phyloP scores from a whole-genome alignment of 2,113 vertebrate genomes.

The Calidris pugnax region DNA sequence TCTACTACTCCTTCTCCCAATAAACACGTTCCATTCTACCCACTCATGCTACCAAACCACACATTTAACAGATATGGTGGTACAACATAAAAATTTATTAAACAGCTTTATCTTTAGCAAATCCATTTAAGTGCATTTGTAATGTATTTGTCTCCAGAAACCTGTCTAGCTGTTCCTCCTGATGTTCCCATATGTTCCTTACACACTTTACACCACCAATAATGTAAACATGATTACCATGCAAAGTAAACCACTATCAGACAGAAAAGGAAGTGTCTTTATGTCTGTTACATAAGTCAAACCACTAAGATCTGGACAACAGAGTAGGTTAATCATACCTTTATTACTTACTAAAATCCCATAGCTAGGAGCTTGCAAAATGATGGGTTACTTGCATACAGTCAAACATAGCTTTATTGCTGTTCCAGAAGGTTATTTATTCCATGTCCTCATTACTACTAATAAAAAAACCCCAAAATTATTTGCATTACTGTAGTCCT shows the following conservation, averaged over 20 bases:
- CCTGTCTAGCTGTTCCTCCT: neutral
- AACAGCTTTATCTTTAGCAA: neutral
- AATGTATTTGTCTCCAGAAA: neutral
- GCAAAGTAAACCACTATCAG: neutral
- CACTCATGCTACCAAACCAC: neutral
- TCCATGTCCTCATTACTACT: neutral
- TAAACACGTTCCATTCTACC: neutral
- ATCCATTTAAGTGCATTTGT: neutral
- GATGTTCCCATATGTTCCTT: neutral
- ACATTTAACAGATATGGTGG: neutral
- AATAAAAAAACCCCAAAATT: neutral
- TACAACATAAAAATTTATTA: neutral
- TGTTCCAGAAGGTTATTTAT: neutral
- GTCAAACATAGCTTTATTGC: neutral
- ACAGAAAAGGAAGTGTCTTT: neutral
- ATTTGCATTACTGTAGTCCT: neutral
- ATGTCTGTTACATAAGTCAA: neutral
- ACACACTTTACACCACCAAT: neutral
- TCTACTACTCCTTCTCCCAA: neutral
- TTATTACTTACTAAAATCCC: neutral
- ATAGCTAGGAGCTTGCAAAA: neutral
- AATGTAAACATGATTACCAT: neutral
- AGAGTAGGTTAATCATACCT: neutral
- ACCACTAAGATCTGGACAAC: neutral
- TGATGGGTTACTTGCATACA: neutral